Evolutionary conservation across 2,113 vertebrate genomes (phyloP).

Genomic region (Antechinus stuartii): DNA sequence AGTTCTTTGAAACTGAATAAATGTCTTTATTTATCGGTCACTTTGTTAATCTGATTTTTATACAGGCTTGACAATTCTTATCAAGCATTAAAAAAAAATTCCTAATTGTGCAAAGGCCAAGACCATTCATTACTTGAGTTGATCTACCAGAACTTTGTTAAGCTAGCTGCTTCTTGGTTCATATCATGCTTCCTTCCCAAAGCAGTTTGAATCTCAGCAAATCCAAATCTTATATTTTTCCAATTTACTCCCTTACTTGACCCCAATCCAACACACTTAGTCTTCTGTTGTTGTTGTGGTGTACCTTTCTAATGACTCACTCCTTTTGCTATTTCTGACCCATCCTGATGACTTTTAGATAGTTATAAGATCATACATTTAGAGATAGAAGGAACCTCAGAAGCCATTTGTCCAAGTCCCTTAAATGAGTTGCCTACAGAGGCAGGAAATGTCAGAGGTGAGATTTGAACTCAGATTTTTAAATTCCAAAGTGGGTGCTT

Average conservation of each 20-base stretch:
- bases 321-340: neutral
- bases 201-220: neutral
- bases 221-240: neutral
- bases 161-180: neutral
- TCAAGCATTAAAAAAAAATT: neutral
- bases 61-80: neutral
- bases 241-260: neutral
- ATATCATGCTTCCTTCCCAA: neutral
- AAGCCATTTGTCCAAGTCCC: neutral
- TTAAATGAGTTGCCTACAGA: neutral
- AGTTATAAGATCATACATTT: neutral
- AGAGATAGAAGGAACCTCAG: neutral
- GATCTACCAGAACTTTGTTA: neutral
- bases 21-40: neutral
- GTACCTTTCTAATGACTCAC: neutral
- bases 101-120: neutral
- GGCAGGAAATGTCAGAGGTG: neutral
- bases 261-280: neutral
- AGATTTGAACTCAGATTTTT: neutral
- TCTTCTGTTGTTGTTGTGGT: neutral
- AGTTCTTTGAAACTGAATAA: neutral
- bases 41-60: neutral
- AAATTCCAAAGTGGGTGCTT: neutral
- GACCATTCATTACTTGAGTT: neutral
- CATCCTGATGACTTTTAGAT: neutral